A percentile compares a stretch with the other conserved stretches of the same genome.
These are phyloP conservation scores for Battus philenor DNA, from an alignment of 1,140 invertebrate species.

Conservation along the genomic window DNA sequence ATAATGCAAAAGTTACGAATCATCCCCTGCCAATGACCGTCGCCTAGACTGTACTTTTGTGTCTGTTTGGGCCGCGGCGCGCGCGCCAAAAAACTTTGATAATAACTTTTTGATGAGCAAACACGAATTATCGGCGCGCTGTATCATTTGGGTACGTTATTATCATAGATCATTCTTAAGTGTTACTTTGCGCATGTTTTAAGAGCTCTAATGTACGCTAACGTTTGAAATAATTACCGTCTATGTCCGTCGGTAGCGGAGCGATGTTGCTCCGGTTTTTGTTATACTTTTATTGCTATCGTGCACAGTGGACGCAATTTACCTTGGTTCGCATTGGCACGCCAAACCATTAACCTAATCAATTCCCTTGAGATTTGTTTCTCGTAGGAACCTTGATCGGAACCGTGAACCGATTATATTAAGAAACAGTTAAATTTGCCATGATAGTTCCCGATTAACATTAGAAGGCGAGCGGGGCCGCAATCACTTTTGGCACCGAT, in stretches of 20 bases:
- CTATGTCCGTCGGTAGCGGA: constrained; percentile 34
- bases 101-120: constrained; percentile 46
- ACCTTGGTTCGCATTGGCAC: constrained; percentile 3
- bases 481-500: constrained; percentile 46
- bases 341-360: constrained; percentile 26
- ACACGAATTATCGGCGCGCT: constrained; percentile 32
- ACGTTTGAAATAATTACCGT: constrained; percentile 39
- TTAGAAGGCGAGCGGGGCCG: constrained; percentile 41
- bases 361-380: constrained; percentile 36
- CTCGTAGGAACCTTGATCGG: constrained; percentile 33
- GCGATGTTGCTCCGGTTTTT: constrained; percentile 40
- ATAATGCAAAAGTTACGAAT: constrained; percentile 55
- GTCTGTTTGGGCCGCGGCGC: constrained; percentile 20
- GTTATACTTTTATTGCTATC: constrained; percentile 18
- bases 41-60: constrained; percentile 38
- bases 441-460: constrained; percentile 35
- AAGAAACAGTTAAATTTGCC: constrained; percentile 35
- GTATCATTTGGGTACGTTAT: constrained; percentile 37
- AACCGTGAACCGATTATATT: constrained; percentile 47
- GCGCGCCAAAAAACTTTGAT: constrained; percentile 12
- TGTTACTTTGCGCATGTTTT: constrained; percentile 35
- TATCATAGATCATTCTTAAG: constrained; percentile 34
- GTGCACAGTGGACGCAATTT: neutral
- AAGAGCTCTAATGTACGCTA: constrained; percentile 29
- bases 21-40: constrained; percentile 67